phyloP scores from a whole-genome alignment of 2,888 invertebrate genomes.

The Hoplodrina blanda region DNA sequence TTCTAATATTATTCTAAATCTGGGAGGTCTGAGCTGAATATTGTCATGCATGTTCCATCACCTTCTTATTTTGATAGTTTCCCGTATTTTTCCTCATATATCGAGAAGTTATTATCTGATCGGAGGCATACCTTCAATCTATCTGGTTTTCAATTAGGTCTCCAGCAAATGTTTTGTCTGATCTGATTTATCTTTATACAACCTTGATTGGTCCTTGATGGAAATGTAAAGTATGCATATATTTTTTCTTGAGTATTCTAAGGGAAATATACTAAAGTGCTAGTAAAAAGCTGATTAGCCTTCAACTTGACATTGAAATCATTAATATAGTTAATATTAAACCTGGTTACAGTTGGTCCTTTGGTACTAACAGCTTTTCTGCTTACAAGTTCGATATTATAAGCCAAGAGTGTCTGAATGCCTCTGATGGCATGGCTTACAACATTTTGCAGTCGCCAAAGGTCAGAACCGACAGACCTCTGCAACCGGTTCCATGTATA shows the following conservation, averaged over 20 bases:
- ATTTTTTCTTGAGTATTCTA: no score
- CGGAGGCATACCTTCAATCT: background rate
- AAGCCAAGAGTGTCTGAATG: conserved; percentile 28
- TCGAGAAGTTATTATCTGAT: background rate
- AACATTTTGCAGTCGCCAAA: conserved; percentile 54
- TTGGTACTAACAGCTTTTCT: background rate
- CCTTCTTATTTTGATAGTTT: background rate
- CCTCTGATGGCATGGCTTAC: conserved; percentile 49
- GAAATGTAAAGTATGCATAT: no score
- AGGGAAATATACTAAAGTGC: no score
- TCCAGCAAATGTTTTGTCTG: no score
- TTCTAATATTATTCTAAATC: conserved; percentile 10
- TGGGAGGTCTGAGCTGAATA: conserved; percentile 29
- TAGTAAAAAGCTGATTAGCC: no score
- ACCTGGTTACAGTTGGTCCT: background rate
- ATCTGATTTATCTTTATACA: no score
- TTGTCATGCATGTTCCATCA: no score
- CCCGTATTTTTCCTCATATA: no score
- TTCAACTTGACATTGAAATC: conserved; percentile 2
- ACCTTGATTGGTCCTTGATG: no score
- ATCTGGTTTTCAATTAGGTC: no score
- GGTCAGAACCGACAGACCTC: conserved; percentile 56
- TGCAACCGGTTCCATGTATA: conserved; percentile 56
- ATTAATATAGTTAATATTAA: background rate
- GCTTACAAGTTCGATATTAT: conserved; percentile 13